Conservation (phyloP, 2,888 invertebrate genomes). For the Epistrophella euchroma region DNA sequence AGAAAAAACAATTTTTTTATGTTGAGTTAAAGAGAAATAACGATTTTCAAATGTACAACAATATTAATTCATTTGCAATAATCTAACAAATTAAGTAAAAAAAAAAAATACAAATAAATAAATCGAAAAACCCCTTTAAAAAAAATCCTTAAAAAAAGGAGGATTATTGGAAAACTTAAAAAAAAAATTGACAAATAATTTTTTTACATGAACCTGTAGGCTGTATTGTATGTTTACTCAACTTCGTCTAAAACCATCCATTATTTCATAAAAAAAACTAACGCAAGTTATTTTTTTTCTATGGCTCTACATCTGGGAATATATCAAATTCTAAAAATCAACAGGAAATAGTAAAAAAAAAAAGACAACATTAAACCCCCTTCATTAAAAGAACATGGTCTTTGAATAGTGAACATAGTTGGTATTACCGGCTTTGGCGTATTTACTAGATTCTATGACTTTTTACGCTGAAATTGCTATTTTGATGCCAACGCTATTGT, state of each 20-base stretch:
- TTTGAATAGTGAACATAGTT: slow-evolving; percentile 62
- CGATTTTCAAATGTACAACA: slow-evolving; percentile 47
- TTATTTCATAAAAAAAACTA: slow-evolving; percentile 8
- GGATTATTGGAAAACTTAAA: slow-evolving; percentile 9
- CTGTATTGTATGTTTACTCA: slow-evolving; percentile 43
- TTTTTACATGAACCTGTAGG: slow-evolving; percentile 37
- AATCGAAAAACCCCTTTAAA: neutral
- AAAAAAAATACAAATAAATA: neutral
- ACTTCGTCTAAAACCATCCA: slow-evolving; percentile 21
- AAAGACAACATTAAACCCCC: neutral
- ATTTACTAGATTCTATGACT: slow-evolving; percentile 63
- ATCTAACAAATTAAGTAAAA: slow-evolving; percentile 42
- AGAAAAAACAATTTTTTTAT: neutral
- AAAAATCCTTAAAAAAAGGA: slow-evolving; percentile 26
- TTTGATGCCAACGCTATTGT: slow-evolving; percentile 59
- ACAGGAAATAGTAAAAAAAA: slow-evolving; percentile 24
- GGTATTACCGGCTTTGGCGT: slow-evolving; percentile 68
- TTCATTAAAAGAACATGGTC: slow-evolving; percentile 57
- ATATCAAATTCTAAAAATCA: slow-evolving; percentile 52
- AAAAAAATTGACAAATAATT: slow-evolving; percentile 29
- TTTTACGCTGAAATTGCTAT: slow-evolving; percentile 68
- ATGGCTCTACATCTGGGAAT: slow-evolving; percentile 22
- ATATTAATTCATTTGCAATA: slow-evolving; percentile 64
- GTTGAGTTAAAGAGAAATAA: slow-evolving; percentile 34
- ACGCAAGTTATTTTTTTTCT: slow-evolving; percentile 20